phyloP scores from a whole-genome alignment of 2,888 invertebrate genomes.

The Xestobium rufovillosum region DNA sequence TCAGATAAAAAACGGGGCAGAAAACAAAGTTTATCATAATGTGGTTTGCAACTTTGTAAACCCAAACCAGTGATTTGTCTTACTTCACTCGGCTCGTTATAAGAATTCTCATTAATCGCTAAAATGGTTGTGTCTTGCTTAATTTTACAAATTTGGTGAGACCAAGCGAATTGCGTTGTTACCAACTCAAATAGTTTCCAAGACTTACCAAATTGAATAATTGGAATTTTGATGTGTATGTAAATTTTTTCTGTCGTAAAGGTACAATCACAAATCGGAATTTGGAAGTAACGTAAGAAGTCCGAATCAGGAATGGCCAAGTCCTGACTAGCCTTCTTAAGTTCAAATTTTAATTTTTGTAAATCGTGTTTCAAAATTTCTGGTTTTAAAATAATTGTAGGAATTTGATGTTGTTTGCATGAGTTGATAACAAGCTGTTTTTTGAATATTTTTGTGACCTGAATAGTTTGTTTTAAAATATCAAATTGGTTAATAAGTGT shows the following conservation, averaged over 20 bases:
- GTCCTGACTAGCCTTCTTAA: no score
- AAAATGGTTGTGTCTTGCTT: constrained; percentile 14
- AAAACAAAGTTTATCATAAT: constrained; percentile 7
- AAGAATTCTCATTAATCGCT: constrained; percentile 9
- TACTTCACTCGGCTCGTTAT: constrained; percentile 4
- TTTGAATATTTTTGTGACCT: constrained; percentile 5
- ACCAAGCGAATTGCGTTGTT: constrained; percentile 12
- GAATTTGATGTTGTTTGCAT: constrained; percentile 18
- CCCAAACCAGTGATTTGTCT: constrained; percentile 18
- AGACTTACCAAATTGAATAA: constrained; percentile 6
- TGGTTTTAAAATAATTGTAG: constrained; percentile 15
- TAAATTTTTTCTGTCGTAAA: constrained; percentile 9
- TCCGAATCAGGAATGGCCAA: no score
- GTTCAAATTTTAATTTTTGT: no score
- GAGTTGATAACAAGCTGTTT: constrained; percentile 13
- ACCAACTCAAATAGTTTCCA: constrained; percentile 10
- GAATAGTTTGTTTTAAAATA: constrained; percentile 10
- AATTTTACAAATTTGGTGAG: constrained; percentile 14
- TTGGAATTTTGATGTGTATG: constrained; percentile 15
- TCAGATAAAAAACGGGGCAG: constrained; percentile 6
- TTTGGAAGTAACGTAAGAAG: no score
- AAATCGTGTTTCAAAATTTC: constrained; percentile 1
- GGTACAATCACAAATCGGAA: constrained; percentile 20
- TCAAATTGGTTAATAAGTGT: constrained; percentile 4
- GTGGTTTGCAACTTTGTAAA: constrained; percentile 7